Base-by-base conservation (phyloP, 2,797 vertebrate genomes). In the Stomatorhinus walkeri region DNA sequence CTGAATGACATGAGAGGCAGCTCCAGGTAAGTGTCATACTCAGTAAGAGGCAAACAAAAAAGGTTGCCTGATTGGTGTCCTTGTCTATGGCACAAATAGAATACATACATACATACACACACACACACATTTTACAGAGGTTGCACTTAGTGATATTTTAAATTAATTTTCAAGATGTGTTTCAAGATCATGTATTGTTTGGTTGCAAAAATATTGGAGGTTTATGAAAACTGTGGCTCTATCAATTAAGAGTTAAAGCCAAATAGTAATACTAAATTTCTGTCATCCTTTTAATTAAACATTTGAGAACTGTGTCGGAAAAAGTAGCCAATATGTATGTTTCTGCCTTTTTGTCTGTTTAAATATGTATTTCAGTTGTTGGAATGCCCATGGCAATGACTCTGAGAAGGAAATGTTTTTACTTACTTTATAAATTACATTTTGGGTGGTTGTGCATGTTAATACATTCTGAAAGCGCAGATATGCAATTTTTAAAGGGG, bases 231-330 rank as follows among this genome's bases (percentile, higher is more conserved):
- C 89, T 89, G 87, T 49, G 88, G 46, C 76, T 51, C 24, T 72
- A 87, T 87, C 85, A 89, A 90, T 91, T 92, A 68, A 83, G 85
- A 76, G 88, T 92, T 90, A 48, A 81, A 81, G 8, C 76, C 94
- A 91, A 93, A 94, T 94, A 94, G 95, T 94, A 93, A 94, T 94
- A 89, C 72, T 89, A 19, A 52, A 76, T 86, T 86, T 94, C 93
- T 91, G 92, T 94, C 91, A 91, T 93, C 91, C 92, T 87, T 92
- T 91, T 95, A 95, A 96, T 96, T 96, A 95, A 96, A 96, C 94
- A 95, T 95, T 95, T 94, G 93, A 95, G 91, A 94, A 95, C 94
- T 94, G 94, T 94, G 94, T 94, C 93, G 93, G 93, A 94, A 92
- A 93, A 91, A 90, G 89, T 40, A 87, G 90, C 89, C 48, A 85